Conservation (phyloP, 2,797 vertebrate genomes). For the Knipowitschia caucasica region DNA sequence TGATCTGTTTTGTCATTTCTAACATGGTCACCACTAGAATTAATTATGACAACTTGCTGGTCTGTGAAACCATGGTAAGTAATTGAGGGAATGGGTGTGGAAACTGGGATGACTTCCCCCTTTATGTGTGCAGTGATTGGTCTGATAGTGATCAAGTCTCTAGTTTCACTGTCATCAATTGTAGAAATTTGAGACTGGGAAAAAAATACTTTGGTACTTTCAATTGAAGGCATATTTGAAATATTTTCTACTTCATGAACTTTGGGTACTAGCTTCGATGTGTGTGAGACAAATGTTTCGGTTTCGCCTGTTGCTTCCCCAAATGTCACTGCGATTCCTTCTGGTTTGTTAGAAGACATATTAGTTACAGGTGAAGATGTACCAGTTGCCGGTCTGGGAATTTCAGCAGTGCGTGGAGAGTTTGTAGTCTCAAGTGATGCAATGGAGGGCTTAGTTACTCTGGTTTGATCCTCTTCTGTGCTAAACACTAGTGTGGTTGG, state of each 20-base stretch:
- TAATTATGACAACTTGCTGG: constrained; percentile 62
- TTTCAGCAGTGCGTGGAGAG: constrained; percentile 38
- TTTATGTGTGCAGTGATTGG: constrained; percentile 27
- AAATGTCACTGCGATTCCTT: constrained; percentile 32
- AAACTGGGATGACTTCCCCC: constrained; percentile 19
- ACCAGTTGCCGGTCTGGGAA: constrained; percentile 11
- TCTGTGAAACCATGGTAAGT: constrained; percentile 59
- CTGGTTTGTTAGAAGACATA: constrained; percentile 19
- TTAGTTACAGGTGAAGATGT: constrained; percentile 14
- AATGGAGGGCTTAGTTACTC: constrained; percentile 11
- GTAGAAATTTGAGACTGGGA: constrained; percentile 12
- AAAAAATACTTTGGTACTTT: constrained; percentile 21
- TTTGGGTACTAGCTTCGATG: constrained; percentile 28
- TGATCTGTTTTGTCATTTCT: constrained; percentile 47
- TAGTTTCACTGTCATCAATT: constrained; percentile 24
- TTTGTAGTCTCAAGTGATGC: constrained; percentile 8
- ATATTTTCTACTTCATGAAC: constrained; percentile 25
- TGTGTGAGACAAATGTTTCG: constrained; percentile 46
- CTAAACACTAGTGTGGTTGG: constrained; percentile 23
- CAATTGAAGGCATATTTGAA: constrained; percentile 19
- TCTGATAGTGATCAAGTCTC: constrained; percentile 29
- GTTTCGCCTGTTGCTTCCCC: constrained; percentile 58
- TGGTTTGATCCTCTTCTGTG: constrained; percentile 32
- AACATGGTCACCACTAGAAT: constrained; percentile 49
- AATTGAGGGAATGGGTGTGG: constrained; percentile 56